phyloP scores from a whole-genome alignment of 2,888 invertebrate genomes.

The Atrina japonica region DNA sequence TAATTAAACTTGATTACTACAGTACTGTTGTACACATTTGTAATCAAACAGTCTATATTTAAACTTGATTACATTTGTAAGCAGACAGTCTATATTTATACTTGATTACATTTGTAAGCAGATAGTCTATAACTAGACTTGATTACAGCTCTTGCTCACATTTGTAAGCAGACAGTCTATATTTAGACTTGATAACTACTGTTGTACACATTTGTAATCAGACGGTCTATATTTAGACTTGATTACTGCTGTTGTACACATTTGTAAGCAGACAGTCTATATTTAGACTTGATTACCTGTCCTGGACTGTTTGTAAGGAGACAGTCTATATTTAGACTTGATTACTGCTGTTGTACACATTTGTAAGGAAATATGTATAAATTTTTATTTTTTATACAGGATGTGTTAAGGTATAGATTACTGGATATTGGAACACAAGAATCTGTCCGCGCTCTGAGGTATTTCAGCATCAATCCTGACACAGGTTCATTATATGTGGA shows the following conservation, averaged over 20 bases:
- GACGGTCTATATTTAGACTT: too few relatives aligned
- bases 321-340: not conserved
- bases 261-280: not conserved
- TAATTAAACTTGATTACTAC: too few relatives aligned
- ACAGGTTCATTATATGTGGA: slow-evolving; percentile 56
- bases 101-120: too few relatives aligned
- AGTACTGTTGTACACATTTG: too few relatives aligned
- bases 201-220: too few relatives aligned
- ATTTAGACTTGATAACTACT: too few relatives aligned
- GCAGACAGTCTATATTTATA: too few relatives aligned
- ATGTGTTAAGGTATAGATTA: slow-evolving; percentile 52
- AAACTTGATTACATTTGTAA: not conserved
- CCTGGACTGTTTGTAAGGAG: not conserved
- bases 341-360: not conserved
- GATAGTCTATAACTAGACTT: too few relatives aligned
- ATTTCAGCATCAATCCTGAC: slow-evolving; percentile 61
- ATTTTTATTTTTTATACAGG: slow-evolving; percentile 40
- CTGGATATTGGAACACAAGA: slow-evolving; percentile 42
- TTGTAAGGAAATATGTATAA: too few relatives aligned
- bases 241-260: not conserved
- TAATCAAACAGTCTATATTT: not conserved
- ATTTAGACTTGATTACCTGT: not conserved
- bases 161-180: too few relatives aligned
- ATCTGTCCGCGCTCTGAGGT: slow-evolving; percentile 52
- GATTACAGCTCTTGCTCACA: too few relatives aligned